These are phyloP conservation scores for Plagodis pulveraria DNA, from an alignment of 2,888 invertebrate species.

Conservation along the genomic window DNA sequence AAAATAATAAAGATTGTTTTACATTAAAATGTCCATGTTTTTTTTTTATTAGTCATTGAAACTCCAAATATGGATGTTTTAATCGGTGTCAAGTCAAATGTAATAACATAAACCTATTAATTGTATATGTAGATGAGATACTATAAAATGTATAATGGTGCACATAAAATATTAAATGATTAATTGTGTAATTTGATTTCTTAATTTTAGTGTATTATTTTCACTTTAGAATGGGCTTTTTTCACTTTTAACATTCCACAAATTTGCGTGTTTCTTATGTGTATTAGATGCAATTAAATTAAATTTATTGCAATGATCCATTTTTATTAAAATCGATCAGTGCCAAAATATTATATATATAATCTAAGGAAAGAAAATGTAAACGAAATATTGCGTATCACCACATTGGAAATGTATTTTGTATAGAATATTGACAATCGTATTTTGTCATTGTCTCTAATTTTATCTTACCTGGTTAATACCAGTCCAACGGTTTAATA, in stretches of 20 bases:
- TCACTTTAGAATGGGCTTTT: slow-evolving; percentile 9
- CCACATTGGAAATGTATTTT: neutral
- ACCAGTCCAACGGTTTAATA: too few relatives aligned
- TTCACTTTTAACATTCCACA: slow-evolving; percentile 28
- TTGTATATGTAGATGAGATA: too few relatives aligned
- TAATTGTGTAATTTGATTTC: neutral
- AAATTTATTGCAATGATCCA: slow-evolving; percentile 13
- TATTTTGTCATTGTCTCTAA: too few relatives aligned
- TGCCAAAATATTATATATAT: slow-evolving; percentile 7
- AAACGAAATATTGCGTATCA: neutral
- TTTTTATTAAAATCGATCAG: slow-evolving; percentile 11
- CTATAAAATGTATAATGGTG: too few relatives aligned
- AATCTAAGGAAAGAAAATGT: neutral
- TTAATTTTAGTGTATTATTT: slow-evolving; percentile 6
- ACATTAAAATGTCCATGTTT: too few relatives aligned
- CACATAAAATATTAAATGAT: too few relatives aligned
- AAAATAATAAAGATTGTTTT: neutral
- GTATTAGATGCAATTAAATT: slow-evolving; percentile 7
- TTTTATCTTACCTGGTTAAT: too few relatives aligned
- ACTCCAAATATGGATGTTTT: too few relatives aligned
- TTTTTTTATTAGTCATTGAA: too few relatives aligned
- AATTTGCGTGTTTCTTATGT: slow-evolving; percentile 2
- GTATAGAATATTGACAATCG: neutral
- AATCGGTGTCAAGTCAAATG: too few relatives aligned
- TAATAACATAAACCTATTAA: too few relatives aligned